Conservation (phyloP, 1,140 invertebrate species). For the Atopsyche davidsoni region DNA sequence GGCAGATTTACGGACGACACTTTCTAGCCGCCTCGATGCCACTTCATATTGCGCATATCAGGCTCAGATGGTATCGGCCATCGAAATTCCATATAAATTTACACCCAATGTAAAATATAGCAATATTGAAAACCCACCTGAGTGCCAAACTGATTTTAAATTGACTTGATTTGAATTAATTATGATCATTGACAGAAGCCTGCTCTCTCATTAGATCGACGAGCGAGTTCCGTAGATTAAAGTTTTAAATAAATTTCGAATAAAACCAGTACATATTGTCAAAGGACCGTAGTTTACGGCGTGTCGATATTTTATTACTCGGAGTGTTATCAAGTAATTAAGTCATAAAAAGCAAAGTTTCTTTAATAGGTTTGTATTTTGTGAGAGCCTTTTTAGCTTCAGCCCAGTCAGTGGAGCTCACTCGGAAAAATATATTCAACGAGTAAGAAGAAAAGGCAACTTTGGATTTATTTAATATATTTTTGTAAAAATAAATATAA, state of each 20-base stretch:
- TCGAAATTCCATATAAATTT: constrained; percentile 17
- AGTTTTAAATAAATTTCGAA: constrained; percentile 17
- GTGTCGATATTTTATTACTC: constrained; percentile 19
- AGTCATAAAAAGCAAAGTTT: constrained; percentile 26
- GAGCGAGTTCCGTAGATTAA: constrained; percentile 1
- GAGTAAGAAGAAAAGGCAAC: too few species aligned
- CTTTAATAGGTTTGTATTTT: constrained; percentile 18
- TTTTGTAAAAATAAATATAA: too few species aligned
- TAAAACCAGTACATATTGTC: not conserved
- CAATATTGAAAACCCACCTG: constrained; percentile 16
- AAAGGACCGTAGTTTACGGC: constrained; percentile 19
- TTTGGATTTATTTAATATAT: not conserved
- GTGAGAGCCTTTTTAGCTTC: not conserved
- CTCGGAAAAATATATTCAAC: too few species aligned
- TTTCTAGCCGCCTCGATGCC: not conserved
- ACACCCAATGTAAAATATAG: constrained; percentile 15
- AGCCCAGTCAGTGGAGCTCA: too few species aligned
- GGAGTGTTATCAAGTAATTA: constrained; percentile 27
- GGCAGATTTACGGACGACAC: too few species aligned
- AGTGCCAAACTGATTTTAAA: constrained; percentile 28
- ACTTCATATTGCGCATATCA: constrained; percentile 13
- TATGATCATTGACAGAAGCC: constrained; percentile 22
- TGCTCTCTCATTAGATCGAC: constrained; percentile 14
- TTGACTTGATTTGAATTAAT: constrained; percentile 25
- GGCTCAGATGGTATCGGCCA: constrained; percentile 17